Evolutionary conservation across 2,888 invertebrate species (phyloP).

Genomic region (Mactromeris polynyma): DNA sequence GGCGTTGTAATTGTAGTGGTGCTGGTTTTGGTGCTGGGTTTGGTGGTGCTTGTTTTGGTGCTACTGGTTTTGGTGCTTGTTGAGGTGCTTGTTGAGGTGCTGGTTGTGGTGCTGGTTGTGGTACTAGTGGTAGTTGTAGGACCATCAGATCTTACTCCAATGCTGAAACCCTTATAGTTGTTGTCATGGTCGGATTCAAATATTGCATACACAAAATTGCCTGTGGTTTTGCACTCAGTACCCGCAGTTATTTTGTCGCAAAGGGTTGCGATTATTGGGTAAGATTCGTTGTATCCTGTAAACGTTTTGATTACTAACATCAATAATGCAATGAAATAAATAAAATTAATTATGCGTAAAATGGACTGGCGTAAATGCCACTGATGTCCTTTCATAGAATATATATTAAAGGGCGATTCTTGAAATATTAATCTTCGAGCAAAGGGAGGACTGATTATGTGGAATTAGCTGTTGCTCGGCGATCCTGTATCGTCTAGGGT

Average conservation of each 20-base stretch:
- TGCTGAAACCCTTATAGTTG: slow-evolving; percentile 35
- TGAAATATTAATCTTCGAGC: too few species aligned
- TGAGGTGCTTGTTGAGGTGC: slow-evolving; percentile 13
- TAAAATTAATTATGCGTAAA: too few species aligned
- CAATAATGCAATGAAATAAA: background rate
- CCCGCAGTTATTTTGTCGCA: slow-evolving; percentile 21
- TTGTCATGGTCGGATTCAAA: slow-evolving; percentile 25
- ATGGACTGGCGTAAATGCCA: background rate
- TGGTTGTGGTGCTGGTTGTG: slow-evolving; percentile 26
- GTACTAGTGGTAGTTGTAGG: slow-evolving; percentile 44
- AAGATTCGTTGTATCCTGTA: slow-evolving; percentile 33
- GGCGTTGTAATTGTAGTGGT: background rate
- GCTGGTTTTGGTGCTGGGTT: background rate
- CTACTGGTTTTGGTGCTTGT: background rate
- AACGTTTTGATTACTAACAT: background rate
- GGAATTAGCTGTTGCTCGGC: too few species aligned
- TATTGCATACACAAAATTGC: slow-evolving; percentile 19
- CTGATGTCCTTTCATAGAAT: too few species aligned
- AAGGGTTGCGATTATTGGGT: background rate
- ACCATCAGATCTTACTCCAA: slow-evolving; percentile 36
- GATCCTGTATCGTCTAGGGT: too few species aligned
- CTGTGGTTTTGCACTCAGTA: background rate
- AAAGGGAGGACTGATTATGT: too few species aligned
- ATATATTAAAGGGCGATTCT: too few species aligned
- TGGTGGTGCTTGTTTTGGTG: background rate